These are phyloP conservation scores for Eulemur rufifrons DNA, from an alignment of 2,113 vertebrate genomes.

Conservation along the genomic window DNA sequence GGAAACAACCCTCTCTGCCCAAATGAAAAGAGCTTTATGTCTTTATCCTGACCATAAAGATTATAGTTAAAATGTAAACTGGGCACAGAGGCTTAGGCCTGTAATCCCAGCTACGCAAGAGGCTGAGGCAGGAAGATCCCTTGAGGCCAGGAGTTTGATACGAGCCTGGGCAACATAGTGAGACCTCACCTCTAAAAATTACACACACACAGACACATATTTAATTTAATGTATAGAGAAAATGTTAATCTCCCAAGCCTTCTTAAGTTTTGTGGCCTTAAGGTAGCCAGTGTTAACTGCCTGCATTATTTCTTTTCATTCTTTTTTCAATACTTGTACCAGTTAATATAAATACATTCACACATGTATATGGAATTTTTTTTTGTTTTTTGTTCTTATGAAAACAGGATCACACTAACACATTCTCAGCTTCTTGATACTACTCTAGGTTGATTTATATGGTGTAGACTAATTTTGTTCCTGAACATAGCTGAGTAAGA, in stretches of 20 bases:
- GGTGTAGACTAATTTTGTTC: background rate
- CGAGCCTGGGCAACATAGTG: too few relatives aligned
- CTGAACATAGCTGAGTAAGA: background rate
- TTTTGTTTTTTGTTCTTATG: constrained; percentile 5
- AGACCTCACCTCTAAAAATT: too few relatives aligned
- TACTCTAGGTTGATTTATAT: background rate
- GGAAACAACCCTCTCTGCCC: background rate
- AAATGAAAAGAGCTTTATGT: background rate
- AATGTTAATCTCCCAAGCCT: background rate
- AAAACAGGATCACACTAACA: constrained; percentile 1
- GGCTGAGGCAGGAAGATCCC: too few relatives aligned
- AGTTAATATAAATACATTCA: background rate
- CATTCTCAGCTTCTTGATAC: background rate
- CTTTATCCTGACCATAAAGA: constrained; percentile 14
- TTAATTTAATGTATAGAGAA: background rate
- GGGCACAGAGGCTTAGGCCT: too few relatives aligned
- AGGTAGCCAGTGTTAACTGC: constrained; percentile 13
- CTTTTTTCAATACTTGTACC: background rate
- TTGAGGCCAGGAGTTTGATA: too few relatives aligned
- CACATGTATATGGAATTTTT: background rate
- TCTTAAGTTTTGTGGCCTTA: constrained; percentile 13
- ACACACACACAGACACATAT: background rate
- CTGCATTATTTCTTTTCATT: background rate
- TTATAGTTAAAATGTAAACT: background rate
- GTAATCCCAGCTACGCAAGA: too few relatives aligned